Base-by-base conservation (phyloP, 2,888 invertebrate genomes). In the Timema cristinae region DNA sequence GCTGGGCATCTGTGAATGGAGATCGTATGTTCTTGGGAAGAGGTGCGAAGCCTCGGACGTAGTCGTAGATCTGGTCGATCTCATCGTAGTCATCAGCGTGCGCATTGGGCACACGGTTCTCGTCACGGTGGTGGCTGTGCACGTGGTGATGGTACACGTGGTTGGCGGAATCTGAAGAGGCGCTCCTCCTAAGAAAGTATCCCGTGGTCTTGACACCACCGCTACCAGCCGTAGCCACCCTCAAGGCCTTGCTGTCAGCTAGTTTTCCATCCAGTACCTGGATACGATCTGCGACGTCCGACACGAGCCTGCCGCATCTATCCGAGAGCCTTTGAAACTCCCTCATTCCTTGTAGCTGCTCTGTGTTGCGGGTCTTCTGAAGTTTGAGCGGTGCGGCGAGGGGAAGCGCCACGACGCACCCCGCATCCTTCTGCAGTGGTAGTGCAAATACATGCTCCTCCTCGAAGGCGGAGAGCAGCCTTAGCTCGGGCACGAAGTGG, bases 1-100 rank as follows among this genome's bases (percentile, higher is more conserved):
- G 50, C 51, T 47, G 51, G 78, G 83, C 77, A 81, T 84, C 81
- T 78, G 81, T 84, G 78, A 89, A 90, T 0, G 89, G 89, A 0
- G 89, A 88, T 78, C 89, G 86, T 48, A 91, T 88, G 79, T 89
- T 92, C 81, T 94, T 93, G 7, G 96, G 95, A 50, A 95, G 86
- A 2, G 95, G 95, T 69, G 95, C 95, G 77, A 97, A 92, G 0
- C 97, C 96, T 75, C 97, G 86, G 0, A 97, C 95, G 81, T 97
- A 97, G 81, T 96, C 95, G 81, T 97, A 97, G 76, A 97, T 95
- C 83, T 97, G 95, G 85, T 97, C 97, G 77, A 97, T 95, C 83
- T 97, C 96, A 78, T 96, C 95, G 82, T 97, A 95, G 79, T 95
- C 95, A 80, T 94, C 93, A 16, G 80, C 75, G 70, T 77, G 74